Base-by-base conservation (phyloP, 1,140 invertebrate genomes). In the Penaeus vannamei region DNA sequence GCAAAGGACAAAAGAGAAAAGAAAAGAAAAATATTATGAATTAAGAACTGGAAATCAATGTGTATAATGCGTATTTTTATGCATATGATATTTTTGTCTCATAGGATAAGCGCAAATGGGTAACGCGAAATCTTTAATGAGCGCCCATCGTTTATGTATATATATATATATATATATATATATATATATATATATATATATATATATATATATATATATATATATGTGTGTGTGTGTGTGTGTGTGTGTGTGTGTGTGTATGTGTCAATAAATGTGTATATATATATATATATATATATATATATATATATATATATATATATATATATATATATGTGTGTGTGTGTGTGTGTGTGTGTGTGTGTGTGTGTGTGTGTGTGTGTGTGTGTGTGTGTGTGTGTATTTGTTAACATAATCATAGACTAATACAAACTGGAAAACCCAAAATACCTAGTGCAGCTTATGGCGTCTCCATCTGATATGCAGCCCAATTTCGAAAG, bases 131-230 rank as follows among this genome's bases (percentile, higher is more conserved):
- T 64, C 17, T n/a, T 19, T 64, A 64, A 19, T 19, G 17, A 64
- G 17, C n/a, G n/a, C n/a, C n/a, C n/a, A n/a, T n/a, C n/a, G n/a
- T n/a, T n/a, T n/a, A n/a, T n/a, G n/a, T n/a, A 64, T 64, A 64
- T 64, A 64, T 64, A 64, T 64, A 64, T 64, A 64, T n/a, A 64
- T 64, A 64, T 64, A 64, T 64, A 64, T 64, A 64, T n/a, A 64
- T 64, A 64, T 64, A 64, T 64, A 64, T 64, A 64, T n/a, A 64
- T 64, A 64, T 64, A 64, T 64, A 64, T 64, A 64, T n/a, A 64
- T 64, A 64, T 64, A 64, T 64, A 64, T 64, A 64, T n/a, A 64
- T 64, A 64, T 64, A 64, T 64, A 64, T n/a, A 64, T 64, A 64
- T 64, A 64, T 64, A 64, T 64, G n/a, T 64, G n/a, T 64, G n/a